A percentile compares a stretch with the other conserved stretches of the same genome.
Evolutionary conservation across 2,888 invertebrate genomes (phyloP).

Genomic region (Euplagia quadripunctaria): DNA sequence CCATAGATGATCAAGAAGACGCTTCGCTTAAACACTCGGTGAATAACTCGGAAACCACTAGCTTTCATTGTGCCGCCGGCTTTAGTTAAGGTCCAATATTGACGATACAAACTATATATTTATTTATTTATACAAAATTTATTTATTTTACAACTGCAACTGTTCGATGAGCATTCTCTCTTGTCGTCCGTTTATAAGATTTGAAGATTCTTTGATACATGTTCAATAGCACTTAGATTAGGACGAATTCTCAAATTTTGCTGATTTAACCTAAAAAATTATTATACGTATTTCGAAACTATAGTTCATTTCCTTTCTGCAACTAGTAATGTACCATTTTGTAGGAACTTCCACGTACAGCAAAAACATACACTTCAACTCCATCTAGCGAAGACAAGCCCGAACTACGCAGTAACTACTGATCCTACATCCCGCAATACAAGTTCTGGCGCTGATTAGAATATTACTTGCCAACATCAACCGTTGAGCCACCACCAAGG

Average conservation of each 20-base stretch:
- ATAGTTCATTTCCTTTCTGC: no score
- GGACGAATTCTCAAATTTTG: not conserved
- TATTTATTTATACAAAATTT: conserved; percentile 46
- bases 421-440: no score
- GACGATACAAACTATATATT: conserved; percentile 64
- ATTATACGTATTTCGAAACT: no score
- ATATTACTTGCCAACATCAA: no score
- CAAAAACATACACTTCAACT: no score
- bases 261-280: not conserved
- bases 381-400: no score
- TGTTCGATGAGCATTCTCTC: conserved; percentile 14
- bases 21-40: conserved; percentile 44
- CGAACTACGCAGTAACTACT: no score
- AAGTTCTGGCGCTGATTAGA: no score
- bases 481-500: no score
- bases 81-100: conserved; percentile 80
- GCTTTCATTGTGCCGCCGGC: conserved; percentile 76
- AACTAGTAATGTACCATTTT: no score
- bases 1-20: conserved; percentile 39
- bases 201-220: no score
- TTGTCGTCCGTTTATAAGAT: conserved; percentile 2
- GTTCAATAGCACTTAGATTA: not conserved
- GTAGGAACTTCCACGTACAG: no score
- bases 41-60: conserved; percentile 72
- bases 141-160: conserved; percentile 25